Conservation (phyloP, 2,797 vertebrate genomes). For the Hoplostethus atlanticus region DNA sequence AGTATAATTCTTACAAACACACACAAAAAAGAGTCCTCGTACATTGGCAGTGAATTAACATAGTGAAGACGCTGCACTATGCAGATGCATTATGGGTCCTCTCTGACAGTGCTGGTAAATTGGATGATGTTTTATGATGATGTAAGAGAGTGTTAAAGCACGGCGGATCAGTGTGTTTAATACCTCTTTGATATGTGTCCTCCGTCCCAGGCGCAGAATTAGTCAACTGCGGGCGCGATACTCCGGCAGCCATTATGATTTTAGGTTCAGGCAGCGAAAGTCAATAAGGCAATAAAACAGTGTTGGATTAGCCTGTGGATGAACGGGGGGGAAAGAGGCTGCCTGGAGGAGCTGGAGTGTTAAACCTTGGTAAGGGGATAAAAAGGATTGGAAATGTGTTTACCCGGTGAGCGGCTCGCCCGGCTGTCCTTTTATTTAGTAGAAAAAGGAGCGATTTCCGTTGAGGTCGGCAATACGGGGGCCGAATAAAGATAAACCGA, state of each 20-base stretch:
- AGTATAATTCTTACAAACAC: conserved; percentile 48
- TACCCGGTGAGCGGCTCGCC: conserved; percentile 43
- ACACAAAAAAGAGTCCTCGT: conserved; percentile 47
- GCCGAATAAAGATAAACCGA: conserved; percentile 59
- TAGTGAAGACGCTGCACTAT: conserved; percentile 81
- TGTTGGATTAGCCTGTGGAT: conserved; percentile 62
- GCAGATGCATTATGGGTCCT: conserved; percentile 76
- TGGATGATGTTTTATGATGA: conserved; percentile 82
- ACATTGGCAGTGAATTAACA: conserved; percentile 66
- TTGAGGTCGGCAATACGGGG: conserved; percentile 39
- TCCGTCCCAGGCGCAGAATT: conserved; percentile 12
- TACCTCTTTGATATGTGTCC: conserved; percentile 63
- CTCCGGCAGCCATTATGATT: conserved; percentile 32
- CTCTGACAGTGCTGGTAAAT: conserved; percentile 74
- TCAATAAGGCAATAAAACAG: conserved; percentile 59
- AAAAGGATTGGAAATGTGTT: conserved; percentile 58
- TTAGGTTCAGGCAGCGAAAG: conserved; percentile 33
- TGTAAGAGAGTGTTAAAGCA: conserved; percentile 76
- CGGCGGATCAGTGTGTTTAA: conserved; percentile 69
- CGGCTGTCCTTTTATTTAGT: conserved; percentile 48
- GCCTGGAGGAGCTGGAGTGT: conserved; percentile 50
- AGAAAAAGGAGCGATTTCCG: conserved; percentile 4
- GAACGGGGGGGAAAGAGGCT: conserved; percentile 46
- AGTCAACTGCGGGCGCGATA: not conserved
- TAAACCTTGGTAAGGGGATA: conserved; percentile 61